These are phyloP conservation scores for Eudasyphora cyanicolor DNA, from an alignment of 2,888 invertebrate genomes.

Conservation along the genomic window DNA sequence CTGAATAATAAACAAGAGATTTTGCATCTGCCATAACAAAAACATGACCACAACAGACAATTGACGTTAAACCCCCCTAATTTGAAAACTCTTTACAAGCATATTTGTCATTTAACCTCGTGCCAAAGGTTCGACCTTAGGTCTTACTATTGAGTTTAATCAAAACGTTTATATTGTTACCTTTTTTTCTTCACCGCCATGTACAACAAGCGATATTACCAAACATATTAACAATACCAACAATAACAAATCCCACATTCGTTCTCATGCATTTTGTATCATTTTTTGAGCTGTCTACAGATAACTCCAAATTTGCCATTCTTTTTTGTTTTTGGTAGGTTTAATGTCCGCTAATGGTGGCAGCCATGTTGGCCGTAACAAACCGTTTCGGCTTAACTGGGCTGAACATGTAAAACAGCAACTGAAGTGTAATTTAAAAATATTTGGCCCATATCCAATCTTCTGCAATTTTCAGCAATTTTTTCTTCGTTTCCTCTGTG, in stretches of 20 bases:
- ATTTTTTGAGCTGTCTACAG: not conserved
- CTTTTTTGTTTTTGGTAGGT: too few species aligned
- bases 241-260: not conserved
- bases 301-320: not conserved
- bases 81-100: too few species aligned
- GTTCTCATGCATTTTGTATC: not conserved
- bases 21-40: too few species aligned
- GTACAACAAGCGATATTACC: not conserved
- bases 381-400: constrained; percentile 4
- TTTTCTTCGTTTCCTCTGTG: not conserved
- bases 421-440: constrained; percentile 35
- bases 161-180: too few species aligned
- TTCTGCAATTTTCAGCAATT: not conserved
- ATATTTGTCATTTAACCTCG: too few species aligned
- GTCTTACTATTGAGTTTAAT: not conserved
- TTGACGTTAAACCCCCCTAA: too few species aligned
- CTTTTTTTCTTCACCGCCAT: not conserved
- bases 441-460: constrained; percentile 53
- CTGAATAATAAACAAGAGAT: too few species aligned
- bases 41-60: too few species aligned
- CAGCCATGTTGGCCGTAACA: not conserved
- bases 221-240: not conserved
- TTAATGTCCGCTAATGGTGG: not conserved
- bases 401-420: constrained; percentile 41
- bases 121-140: not conserved